Conservation (phyloP, 1,140 invertebrate genomes). For the Lasioglossum baleicum region DNA sequence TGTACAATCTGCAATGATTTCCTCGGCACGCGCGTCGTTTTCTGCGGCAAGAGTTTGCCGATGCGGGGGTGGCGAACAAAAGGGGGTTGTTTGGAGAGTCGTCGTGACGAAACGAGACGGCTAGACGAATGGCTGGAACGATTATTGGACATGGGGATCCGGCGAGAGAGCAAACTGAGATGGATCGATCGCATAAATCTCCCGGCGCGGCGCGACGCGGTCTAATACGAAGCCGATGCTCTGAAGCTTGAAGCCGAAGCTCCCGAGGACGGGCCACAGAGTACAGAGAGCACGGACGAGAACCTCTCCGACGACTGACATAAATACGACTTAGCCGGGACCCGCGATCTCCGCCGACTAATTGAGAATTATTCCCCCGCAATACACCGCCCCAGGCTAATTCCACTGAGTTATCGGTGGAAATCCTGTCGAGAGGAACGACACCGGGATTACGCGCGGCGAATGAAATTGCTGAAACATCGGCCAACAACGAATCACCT, state of each 20-base stretch:
- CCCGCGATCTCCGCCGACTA: constrained; percentile 64
- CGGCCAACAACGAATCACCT: constrained; percentile 9
- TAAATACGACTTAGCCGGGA: constrained; percentile 72
- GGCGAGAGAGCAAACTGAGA: constrained; percentile 69
- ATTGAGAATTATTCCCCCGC: constrained; percentile 74
- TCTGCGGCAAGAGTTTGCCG: constrained; percentile 6
- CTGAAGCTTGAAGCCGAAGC: too few relatives aligned
- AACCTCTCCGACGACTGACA: constrained; percentile 57
- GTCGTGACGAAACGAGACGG: neutral
- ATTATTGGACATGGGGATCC: constrained; percentile 49
- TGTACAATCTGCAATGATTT: constrained; percentile 51
- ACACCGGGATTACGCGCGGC: constrained; percentile 24
- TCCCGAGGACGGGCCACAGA: too few relatives aligned
- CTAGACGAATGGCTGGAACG: constrained; percentile 21
- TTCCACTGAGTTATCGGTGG: constrained; percentile 56
- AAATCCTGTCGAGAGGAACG: constrained; percentile 52
- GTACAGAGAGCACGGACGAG: neutral
- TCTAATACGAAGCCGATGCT: constrained; percentile 69
- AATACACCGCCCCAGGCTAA: constrained; percentile 57
- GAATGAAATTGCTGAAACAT: constrained; percentile 26
- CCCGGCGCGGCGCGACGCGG: constrained; percentile 59
- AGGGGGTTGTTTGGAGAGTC: neutral
- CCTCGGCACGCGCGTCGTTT: constrained; percentile 37
- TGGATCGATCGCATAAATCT: constrained; percentile 73
- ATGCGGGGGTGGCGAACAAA: neutral